phyloP scores from a whole-genome alignment of 2,888 invertebrate genomes.

The Xanthorhoe designata region DNA sequence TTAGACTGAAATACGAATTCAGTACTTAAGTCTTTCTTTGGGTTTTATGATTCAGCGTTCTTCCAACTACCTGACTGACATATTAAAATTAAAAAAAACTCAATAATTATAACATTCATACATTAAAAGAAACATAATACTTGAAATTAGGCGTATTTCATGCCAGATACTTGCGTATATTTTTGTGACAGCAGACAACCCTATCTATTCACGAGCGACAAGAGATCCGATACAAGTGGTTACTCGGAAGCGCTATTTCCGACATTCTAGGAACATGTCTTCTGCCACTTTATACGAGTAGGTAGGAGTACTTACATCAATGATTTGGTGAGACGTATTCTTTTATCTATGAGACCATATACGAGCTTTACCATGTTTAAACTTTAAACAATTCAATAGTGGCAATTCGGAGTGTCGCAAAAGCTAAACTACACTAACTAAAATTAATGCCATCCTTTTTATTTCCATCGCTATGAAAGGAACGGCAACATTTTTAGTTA shows the following conservation, averaged over 20 bases:
- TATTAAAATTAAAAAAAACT: no score
- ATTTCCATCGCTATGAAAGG: no score
- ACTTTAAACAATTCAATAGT: conserved; percentile 9
- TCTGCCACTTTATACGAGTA: conserved; percentile 53
- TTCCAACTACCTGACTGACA: no score
- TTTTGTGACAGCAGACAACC: conserved; percentile 25
- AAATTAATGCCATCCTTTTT: no score
- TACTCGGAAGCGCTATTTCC: conserved; percentile 82
- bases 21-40: background rate
- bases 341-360: no score
- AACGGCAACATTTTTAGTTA: no score
- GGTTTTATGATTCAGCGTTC: background rate
- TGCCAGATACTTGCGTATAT: background rate
- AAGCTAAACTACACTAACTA: no score
- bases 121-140: no score
- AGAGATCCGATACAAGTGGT: conserved; percentile 74
- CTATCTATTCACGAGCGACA: conserved; percentile 57
- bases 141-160: background rate
- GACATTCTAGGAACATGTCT: conserved; percentile 74
- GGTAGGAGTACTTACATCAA: background rate
- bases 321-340: conserved; percentile 17
- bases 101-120: no score
- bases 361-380: conserved; percentile 6
- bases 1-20: background rate
- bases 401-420: no score